A percentile compares a stretch with the other conserved stretches of the same genome.
phyloP scores from a whole-genome alignment of 64 coral and sea anemone species.

The Stichodactyla helianthus region DNA sequence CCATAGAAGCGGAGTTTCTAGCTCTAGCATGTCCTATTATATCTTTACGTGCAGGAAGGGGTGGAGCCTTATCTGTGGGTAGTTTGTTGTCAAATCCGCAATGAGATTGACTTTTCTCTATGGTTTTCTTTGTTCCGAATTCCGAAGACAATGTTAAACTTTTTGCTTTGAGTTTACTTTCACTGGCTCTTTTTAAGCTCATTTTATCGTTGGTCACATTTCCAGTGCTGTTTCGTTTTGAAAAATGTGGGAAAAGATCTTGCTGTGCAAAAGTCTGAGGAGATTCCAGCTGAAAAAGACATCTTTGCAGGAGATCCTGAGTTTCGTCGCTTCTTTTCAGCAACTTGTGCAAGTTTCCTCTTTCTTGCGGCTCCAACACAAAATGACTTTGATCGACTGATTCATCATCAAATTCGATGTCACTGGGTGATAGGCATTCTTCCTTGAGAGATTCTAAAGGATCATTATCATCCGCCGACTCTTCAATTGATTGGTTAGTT shows the following conservation, averaged over 20 bases:
- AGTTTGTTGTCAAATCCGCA: background rate
- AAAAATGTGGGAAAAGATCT: background rate
- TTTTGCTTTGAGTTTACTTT: background rate
- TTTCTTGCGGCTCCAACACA: background rate
- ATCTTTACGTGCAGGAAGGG: slow-evolving; percentile 20
- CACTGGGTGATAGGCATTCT: background rate
- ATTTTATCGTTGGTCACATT: background rate
- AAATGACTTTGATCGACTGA: background rate
- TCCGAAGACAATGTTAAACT: background rate
- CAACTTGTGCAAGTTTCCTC: background rate
- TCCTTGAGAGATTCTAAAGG: background rate
- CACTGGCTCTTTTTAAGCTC: background rate
- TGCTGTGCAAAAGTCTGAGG: background rate
- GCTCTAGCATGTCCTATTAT: background rate
- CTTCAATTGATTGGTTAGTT: background rate
- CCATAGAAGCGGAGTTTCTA: slow-evolving; percentile 17
- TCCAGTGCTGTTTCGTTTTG: slow-evolving; percentile 16
- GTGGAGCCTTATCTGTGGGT: slow-evolving; percentile 5
- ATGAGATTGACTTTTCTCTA: slow-evolving; percentile 27
- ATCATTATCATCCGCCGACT: background rate
- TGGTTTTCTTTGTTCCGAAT: background rate
- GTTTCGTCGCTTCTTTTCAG: slow-evolving; percentile 6
- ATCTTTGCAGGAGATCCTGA: background rate
- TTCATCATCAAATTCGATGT: background rate
- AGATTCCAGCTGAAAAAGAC: background rate